phyloP scores from a whole-genome alignment of 2,797 vertebrate species.

The Hapalemur alaotrensis region DNA sequence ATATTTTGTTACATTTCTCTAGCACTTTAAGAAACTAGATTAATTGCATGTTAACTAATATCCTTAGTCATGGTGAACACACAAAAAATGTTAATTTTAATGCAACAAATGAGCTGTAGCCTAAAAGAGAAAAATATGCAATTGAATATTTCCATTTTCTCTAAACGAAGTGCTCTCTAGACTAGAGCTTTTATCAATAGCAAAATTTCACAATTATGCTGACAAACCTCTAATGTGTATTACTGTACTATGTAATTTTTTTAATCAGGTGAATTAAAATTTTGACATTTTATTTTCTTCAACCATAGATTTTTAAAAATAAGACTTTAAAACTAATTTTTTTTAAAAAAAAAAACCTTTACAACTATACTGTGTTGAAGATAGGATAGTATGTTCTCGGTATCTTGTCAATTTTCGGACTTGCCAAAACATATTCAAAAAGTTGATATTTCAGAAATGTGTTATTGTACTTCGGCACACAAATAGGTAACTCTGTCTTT shows the following conservation, averaged over 20 bases:
- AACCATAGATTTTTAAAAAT: background rate
- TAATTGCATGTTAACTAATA: background rate
- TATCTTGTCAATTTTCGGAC: background rate
- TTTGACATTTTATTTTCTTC: background rate
- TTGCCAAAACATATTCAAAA: constrained; percentile 32
- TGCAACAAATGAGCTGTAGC: background rate
- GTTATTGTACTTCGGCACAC: constrained; percentile 64
- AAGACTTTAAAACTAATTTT: constrained; percentile 13
- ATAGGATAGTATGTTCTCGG: background rate
- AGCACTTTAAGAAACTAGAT: constrained; percentile 30
- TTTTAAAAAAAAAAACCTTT: background rate
- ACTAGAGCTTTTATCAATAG: background rate
- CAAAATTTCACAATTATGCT: background rate
- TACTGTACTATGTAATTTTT: background rate
- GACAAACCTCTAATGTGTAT: background rate
- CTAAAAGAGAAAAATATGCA: background rate
- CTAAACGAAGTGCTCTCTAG: background rate
- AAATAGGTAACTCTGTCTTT: constrained; percentile 85
- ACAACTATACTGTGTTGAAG: background rate
- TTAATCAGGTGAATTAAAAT: background rate
- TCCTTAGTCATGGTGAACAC: background rate
- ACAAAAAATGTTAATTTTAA: background rate
- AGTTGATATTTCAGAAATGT: constrained; percentile 70
- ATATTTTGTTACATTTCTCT: background rate
- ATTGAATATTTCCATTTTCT: background rate